Conservation (phyloP, 1,140 invertebrate species). For the Oreohelix idahoensis region DNA sequence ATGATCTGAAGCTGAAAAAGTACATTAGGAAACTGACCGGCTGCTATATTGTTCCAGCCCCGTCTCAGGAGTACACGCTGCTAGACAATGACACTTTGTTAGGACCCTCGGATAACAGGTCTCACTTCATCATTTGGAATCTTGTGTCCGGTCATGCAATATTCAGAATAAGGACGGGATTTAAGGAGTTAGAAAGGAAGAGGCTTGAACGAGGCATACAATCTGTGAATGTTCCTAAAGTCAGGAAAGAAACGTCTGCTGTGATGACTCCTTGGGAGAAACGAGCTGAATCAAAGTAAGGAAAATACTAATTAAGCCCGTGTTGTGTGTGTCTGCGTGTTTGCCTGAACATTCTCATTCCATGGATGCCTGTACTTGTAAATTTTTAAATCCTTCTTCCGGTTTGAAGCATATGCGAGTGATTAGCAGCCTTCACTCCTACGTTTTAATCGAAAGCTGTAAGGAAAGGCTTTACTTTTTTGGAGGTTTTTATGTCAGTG, state of each 20-base stretch:
- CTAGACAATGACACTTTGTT: conserved; percentile 66
- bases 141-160: conserved; percentile 61
- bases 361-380: too few species aligned
- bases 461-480: too few species aligned
- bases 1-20: conserved; percentile 63
- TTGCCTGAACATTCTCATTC: too few species aligned
- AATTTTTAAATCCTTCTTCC: too few species aligned
- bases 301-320: too few species aligned
- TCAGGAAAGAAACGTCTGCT: conserved; percentile 38
- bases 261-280: conserved; percentile 69
- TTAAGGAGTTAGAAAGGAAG: conserved; percentile 57
- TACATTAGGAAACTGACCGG: conserved; percentile 62
- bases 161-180: conserved; percentile 61
- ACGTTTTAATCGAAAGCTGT: too few species aligned
- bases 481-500: too few species aligned
- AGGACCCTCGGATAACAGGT: conserved; percentile 66
- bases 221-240: neutral
- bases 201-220: neutral
- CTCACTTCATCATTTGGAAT: conserved; percentile 70
- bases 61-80: conserved; percentile 67
- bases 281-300: conserved; percentile 52
- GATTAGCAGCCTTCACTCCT: too few species aligned
- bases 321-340: too few species aligned
- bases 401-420: too few species aligned
- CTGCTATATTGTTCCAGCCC: conserved; percentile 68